phyloP scores from a whole-genome alignment of 2,797 vertebrate species.

The Amblyopsis hoosieri region DNA sequence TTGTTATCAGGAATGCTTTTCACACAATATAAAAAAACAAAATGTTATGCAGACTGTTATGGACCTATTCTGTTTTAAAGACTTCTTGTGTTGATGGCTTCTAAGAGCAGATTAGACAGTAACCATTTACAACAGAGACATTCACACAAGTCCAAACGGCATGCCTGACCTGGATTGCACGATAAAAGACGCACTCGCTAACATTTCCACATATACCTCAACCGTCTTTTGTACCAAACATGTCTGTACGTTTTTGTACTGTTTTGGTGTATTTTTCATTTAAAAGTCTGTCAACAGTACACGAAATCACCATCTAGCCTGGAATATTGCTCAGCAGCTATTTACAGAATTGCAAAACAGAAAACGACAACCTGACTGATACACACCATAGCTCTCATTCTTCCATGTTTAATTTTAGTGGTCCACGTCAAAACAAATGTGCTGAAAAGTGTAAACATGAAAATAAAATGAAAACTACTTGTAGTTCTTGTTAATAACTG shows the following conservation, averaged over 20 bases:
- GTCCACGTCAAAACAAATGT: constrained; percentile 72
- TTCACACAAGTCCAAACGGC: constrained; percentile 42
- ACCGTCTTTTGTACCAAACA: constrained; percentile 43
- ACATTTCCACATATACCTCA: constrained; percentile 35
- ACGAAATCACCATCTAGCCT: constrained; percentile 71
- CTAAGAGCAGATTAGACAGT: constrained; percentile 32
- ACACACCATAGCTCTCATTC: constrained; percentile 67
- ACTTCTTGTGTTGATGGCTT: constrained; percentile 42
- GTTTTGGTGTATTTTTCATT: constrained; percentile 13
- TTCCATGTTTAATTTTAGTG: constrained; percentile 74
- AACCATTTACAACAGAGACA: constrained; percentile 39
- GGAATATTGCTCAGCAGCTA: constrained; percentile 79
- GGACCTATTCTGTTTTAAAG: constrained; percentile 43
- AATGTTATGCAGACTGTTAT: constrained; percentile 38
- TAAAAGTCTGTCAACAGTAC: constrained; percentile 51
- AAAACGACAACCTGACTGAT: constrained; percentile 59
- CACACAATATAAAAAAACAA: constrained; percentile 43
- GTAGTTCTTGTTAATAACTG: constrained; percentile 44
- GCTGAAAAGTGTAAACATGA: constrained; percentile 77
- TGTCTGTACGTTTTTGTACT: constrained; percentile 10
- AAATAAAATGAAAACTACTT: constrained; percentile 52
- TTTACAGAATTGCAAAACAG: constrained; percentile 75
- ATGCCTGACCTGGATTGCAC: constrained; percentile 48
- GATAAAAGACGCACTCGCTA: constrained; percentile 31
- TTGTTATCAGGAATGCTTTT: constrained; percentile 73